These are phyloP conservation scores for Micrastur ruficollis DNA, from an alignment of 2,797 vertebrate genomes.

Conservation along the genomic window DNA sequence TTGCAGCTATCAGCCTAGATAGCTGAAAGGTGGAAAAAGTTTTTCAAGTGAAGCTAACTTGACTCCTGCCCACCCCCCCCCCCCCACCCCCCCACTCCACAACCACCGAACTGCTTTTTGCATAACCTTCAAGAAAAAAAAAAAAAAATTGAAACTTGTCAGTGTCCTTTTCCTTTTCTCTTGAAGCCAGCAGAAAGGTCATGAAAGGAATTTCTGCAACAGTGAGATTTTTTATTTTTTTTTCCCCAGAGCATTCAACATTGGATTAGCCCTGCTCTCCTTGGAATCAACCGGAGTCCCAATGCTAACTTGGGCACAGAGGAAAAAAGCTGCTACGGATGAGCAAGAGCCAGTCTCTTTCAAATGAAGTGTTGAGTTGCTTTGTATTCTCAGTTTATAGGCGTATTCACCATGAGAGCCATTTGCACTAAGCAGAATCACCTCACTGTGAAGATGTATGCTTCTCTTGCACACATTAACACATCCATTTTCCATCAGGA, in stretches of 20 bases:
- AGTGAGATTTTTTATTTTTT: not conserved
- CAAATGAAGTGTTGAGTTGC: not conserved
- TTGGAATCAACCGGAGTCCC: not conserved
- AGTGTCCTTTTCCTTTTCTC: not conserved
- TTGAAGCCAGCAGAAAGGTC: not conserved
- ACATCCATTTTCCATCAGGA: not conserved
- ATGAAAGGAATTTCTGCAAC: not conserved
- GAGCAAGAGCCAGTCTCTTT: not conserved
- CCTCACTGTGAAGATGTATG: not conserved
- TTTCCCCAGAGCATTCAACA: not conserved
- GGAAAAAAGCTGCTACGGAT: not conserved
- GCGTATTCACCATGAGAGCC: not conserved
- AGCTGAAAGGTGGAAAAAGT: not conserved
- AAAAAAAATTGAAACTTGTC: not conserved
- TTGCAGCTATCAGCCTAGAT: not conserved
- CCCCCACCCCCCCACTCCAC: too few relatives aligned
- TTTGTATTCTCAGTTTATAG: not conserved
- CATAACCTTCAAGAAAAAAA: not conserved
- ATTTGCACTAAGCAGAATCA: not conserved
- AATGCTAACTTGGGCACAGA: not conserved
- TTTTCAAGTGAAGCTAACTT: not conserved
- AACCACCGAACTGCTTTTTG: not conserved
- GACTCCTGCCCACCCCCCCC: too few relatives aligned
- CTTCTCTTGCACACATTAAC: not conserved
- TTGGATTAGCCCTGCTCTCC: not conserved